phyloP scores from a whole-genome alignment of 2,797 vertebrate genomes.

The Lutra lutra region DNA sequence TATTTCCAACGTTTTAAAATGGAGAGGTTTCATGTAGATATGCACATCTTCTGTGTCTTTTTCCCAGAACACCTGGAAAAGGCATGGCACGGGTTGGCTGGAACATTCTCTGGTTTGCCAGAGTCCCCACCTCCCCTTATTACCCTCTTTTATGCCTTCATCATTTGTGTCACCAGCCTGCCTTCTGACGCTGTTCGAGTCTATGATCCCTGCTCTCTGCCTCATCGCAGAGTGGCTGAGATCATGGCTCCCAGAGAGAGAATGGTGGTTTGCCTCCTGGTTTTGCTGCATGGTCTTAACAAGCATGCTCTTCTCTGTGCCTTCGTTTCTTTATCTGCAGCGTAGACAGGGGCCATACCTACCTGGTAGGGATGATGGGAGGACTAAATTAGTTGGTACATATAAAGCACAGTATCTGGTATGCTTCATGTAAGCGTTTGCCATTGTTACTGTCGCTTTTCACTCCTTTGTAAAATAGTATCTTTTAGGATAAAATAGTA shows the following conservation, averaged over 20 bases:
- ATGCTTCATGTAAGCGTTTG: fast-evolving
- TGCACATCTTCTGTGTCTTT: background rate
- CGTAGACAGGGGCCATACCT: background rate
- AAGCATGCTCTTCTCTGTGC: background rate
- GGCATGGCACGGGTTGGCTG: background rate
- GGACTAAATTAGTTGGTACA: background rate
- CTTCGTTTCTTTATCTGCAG: background rate
- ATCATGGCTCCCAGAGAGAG: background rate
- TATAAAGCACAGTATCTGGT: fast-evolving
- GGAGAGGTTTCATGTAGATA: background rate
- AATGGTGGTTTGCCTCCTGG: background rate
- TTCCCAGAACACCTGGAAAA: background rate
- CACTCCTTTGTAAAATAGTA: background rate
- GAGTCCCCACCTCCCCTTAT: background rate
- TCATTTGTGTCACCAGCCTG: background rate
- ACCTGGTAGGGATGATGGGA: background rate
- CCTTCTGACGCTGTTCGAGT: background rate
- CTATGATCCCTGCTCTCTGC: background rate
- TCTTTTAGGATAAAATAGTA: background rate
- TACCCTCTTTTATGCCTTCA: background rate
- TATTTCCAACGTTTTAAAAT: background rate
- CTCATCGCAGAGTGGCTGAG: background rate
- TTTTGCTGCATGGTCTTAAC: background rate
- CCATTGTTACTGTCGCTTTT: background rate
- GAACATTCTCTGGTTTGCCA: background rate